These are phyloP conservation scores for Drosophila mulleri DNA, from an alignment of 2,888 invertebrate genomes.

Conservation along the genomic window DNA sequence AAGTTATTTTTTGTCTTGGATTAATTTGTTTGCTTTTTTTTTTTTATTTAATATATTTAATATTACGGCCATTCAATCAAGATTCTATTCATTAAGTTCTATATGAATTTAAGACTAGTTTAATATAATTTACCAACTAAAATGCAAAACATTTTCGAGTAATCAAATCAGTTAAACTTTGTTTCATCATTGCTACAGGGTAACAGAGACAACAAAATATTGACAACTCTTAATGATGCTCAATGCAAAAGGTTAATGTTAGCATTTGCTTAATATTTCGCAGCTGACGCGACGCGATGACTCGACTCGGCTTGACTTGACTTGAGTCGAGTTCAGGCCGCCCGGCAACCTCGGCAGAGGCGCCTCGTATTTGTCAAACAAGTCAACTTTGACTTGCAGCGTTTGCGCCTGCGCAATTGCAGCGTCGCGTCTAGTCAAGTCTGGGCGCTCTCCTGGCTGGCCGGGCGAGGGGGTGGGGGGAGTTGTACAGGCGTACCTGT, in stretches of 20 bases:
- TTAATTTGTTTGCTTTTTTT: no score
- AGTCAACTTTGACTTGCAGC: conserved; percentile 47
- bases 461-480: neutral
- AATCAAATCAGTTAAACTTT: neutral
- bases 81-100: no score
- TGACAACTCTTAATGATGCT: conserved; percentile 26
- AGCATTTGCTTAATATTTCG: conserved; percentile 42
- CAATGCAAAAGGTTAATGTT: conserved; percentile 54
- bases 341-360: neutral
- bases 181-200: neutral
- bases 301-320: conserved; percentile 12
- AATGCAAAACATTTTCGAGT: no score
- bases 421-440: neutral
- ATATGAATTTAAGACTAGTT: no score
- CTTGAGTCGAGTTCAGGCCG: conserved; percentile 26
- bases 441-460: conserved; percentile 5
- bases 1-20: no score
- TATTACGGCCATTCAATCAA: no score
- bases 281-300: conserved; percentile 23
- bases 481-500: neutral
- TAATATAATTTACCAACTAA: no score
- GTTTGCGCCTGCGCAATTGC: conserved; percentile 61
- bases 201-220: conserved; percentile 5
- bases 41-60: no score
- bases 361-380: conserved; percentile 45